Evolutionary conservation across 1,140 invertebrate species (phyloP).

Genomic region (Caenorhabditis inopinata): DNA sequence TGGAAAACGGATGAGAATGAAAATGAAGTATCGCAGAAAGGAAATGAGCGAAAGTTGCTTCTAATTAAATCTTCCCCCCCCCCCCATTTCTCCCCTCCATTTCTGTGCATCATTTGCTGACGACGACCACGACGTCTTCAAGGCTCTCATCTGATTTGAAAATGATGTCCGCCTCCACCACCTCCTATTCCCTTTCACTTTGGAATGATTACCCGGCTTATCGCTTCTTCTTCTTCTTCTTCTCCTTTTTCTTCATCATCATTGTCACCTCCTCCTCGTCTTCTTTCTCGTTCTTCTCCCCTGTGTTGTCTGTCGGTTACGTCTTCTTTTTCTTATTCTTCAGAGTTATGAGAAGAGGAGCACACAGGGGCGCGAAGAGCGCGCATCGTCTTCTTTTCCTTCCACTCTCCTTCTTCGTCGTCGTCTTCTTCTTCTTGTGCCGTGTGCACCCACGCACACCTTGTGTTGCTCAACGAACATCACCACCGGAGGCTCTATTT

Average conservation of each 20-base stretch:
- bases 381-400: slow-evolving; percentile 9
- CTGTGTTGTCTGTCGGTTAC: too few relatives aligned
- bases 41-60: not conserved
- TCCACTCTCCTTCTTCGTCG: not conserved
- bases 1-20: too few relatives aligned
- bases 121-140: too few relatives aligned
- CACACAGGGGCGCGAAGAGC: not conserved
- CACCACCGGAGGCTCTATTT: not conserved
- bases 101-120: not conserved
- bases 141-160: slow-evolving; percentile 21
- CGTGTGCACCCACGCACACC: not conserved
- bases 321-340: not conserved
- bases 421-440: not conserved
- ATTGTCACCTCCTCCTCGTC: not conserved
- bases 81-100: not conserved
- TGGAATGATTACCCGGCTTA: slow-evolving; percentile 28
- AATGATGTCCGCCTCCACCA: not conserved
- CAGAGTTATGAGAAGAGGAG: slow-evolving; percentile 19
- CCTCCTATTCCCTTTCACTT: not conserved
- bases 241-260: not conserved
- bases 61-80: slow-evolving; percentile 9
- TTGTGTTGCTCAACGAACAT: slow-evolving; percentile 15
- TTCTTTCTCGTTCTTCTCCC: not conserved
- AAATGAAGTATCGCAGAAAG: not conserved
- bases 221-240: not conserved